Base-by-base conservation (phyloP, 2,113 vertebrate genomes). In the Echinops telfairi region DNA sequence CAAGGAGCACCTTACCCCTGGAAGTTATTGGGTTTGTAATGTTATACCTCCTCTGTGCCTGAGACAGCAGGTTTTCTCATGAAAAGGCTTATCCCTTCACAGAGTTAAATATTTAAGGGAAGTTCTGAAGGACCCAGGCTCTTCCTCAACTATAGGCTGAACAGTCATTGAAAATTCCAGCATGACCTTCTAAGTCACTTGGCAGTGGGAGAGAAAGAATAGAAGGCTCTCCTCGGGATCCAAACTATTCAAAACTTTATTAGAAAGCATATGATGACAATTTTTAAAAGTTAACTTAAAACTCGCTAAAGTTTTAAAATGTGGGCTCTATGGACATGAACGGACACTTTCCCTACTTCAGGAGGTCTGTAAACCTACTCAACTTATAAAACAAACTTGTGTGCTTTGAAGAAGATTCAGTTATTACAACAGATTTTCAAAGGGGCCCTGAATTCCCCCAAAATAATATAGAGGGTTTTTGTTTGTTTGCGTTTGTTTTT, bases 41-140 rank as follows among this genome's bases (percentile, higher is more conserved):
- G 47, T 20, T 84, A 81, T 38, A 66, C 20, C 38, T 12, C 86
- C 38, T 47, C 71, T 78, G 33, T 71, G 36, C 68, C 31, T 66
- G 25, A 4, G 36, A 75, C 71, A 73, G 2, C 5, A 75, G 27
- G 5, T 66, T 73, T 77, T 85, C 16, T 83, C 40, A 25, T 14
- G 86, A 29, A 43, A 71, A 83, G 31, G 17, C 0, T 36, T n/a
- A 83, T 73, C 15, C 15, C 19, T 76, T 64, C 62, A 40, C n/a
- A n/a, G 16, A 89, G 43, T 68, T 86, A 73, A 87, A 73, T 83
- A 85, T 91, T 91, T 91, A 75, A 89, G 22, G 40, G 3, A 90
- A 60, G 3, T 78, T 79, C 53, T 88, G 60, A 88, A 88, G 70
- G 40, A 38, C 57, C 33, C 71, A 58, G 8, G 6, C 31, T 86